A percentile compares a stretch with the other conserved stretches of the same genome.
phyloP scores from a whole-genome alignment of 2,797 vertebrate species.

The Lithobates sylvaticus region DNA sequence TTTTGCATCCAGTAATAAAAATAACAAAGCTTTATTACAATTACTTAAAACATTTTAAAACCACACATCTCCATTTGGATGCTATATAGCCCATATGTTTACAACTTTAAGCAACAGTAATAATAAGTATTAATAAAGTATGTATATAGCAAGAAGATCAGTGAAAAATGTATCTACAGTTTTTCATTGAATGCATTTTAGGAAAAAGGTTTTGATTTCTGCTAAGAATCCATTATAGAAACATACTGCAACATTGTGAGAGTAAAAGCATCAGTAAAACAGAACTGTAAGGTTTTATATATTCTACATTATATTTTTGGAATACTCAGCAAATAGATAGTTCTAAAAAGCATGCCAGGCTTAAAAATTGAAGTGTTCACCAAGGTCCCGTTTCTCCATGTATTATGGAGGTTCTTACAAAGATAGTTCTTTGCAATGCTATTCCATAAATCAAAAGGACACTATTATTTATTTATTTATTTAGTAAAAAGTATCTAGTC shows the following conservation, averaged over 20 bases:
- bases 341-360: constrained; percentile 3
- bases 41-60: no score
- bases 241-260: background rate
- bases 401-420: constrained; percentile 2
- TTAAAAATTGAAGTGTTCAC: constrained; percentile 4
- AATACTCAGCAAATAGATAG: constrained; percentile 22
- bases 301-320: constrained; percentile 17
- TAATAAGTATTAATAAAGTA: background rate
- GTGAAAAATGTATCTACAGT: background rate
- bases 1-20: no score
- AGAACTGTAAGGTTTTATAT: background rate
- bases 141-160: background rate
- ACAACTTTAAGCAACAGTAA: no score
- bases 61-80: no score
- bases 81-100: no score
- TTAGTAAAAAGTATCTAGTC: background rate
- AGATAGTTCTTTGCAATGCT: background rate
- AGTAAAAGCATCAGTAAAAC: background rate
- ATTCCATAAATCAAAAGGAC: background rate
- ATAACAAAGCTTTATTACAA: no score
- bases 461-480: background rate
- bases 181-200: background rate
- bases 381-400: constrained; percentile 11
- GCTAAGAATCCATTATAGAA: background rate
- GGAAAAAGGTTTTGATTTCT: background rate